Evolutionary conservation across 2,888 invertebrate genomes (phyloP), one percentile per base, ranked within the genome.

Genomic region (Ornithoptera alexandrae): DNA sequence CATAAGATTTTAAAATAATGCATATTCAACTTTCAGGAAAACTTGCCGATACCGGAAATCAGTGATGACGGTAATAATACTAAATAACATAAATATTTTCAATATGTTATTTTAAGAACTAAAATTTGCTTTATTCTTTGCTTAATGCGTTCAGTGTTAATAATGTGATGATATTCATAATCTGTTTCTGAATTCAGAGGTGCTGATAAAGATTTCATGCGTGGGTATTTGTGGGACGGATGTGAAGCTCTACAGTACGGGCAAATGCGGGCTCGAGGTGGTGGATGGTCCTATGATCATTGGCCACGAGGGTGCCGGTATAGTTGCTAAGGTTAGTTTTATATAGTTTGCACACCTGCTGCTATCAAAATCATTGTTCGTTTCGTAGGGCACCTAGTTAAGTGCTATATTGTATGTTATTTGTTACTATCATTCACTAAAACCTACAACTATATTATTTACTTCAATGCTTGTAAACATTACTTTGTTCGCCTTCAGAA

Each of bases 191-290:
- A 53, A 18, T 68, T 17, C 86, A 97, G 98, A 98, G 90, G 97
- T 97, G 10, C 93, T 98, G 46, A 84, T 98, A 58, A 94, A 95
- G 80, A 97, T 98, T 95, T 95, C 95, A 72, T 95, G 96, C 73
- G 97, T 98, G 42, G 99, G 99, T 22, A 98, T 99, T 76, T 99
- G 99, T 83, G 99, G 99, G 0, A 96, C 96, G 0, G 99, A 99
- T 86, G 96, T 99, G 10, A 98, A 98, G 87, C 95, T 98, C 81
- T 94, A 97, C 86, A 94, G 94, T 1, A 90, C 96, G 67, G 98
- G 98, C 6, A 89, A 94, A 57, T 98, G 98, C 78, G 98, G 97
- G 0, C 94, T 96, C 75, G 98, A 98, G 77, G 89, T 96, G 22
- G 90, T 98, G 0, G 93, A 93, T 42, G 93, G 95, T 64, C 98